Percentiles rank a stretch among this genome's conserved stretches.
phyloP scores from a whole-genome alignment of 2,797 vertebrate genomes.

The Orestias chungarensis region DNA sequence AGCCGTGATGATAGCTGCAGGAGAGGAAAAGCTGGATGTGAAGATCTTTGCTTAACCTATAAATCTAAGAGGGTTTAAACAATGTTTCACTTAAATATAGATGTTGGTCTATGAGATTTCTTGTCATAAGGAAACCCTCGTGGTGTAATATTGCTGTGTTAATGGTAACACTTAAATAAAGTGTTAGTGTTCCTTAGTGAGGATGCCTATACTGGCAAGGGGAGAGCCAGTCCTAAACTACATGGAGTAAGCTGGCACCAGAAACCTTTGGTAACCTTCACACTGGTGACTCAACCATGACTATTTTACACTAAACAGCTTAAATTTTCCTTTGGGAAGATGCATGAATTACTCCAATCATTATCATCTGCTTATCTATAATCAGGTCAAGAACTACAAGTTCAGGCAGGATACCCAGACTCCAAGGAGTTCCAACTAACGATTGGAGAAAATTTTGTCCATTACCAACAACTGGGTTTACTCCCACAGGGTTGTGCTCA shows the following conservation, averaged over 20 bases:
- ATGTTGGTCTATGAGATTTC: background rate
- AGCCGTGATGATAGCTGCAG: conserved; percentile 56
- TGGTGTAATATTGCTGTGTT: background rate
- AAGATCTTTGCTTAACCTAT: too few relatives aligned
- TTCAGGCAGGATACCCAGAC: background rate
- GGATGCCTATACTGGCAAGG: background rate
- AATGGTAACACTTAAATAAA: background rate
- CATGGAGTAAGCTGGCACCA: too few relatives aligned
- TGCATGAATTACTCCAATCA: background rate
- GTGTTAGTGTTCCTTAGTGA: background rate
- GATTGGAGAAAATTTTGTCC: background rate
- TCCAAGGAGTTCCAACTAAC: background rate
- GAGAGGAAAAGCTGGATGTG: conserved; percentile 57
- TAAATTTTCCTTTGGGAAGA: background rate
- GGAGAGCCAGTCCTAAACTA: background rate
- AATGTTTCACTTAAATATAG: background rate
- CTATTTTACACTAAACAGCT: too few relatives aligned
- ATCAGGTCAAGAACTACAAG: background rate
- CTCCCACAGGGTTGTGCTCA: too few relatives aligned
- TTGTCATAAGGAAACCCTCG: background rate
- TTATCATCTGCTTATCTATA: background rate
- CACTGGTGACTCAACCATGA: too few relatives aligned
- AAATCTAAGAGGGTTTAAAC: background rate
- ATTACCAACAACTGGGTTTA: too few relatives aligned
- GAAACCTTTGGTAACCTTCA: too few relatives aligned